Evolutionary conservation across 2,888 invertebrate genomes (phyloP), one percentile per base, ranked within the genome.

Genomic region (Brachyptera putata): DNA sequence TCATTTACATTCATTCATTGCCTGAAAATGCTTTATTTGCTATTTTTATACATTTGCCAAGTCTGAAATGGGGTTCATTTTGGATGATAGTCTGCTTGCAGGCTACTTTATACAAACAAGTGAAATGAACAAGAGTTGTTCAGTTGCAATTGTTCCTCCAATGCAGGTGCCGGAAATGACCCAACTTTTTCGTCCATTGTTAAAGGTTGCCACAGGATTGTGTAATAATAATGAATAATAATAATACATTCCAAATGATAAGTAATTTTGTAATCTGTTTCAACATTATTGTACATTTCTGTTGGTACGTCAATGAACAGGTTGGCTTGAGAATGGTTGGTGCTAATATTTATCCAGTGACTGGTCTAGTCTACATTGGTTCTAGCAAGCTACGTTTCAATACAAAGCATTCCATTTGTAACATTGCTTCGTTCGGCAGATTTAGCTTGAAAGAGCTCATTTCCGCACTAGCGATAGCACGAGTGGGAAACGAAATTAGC

Each of bases 261-360:
- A 5, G 18, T 43, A 43, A 43, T 43, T 43, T 43, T 43, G 43
- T 43, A 43, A 43, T 43, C 16, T 18, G 43, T 43, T 43, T 16
- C 21, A 43, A 18, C 43, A 21, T 43, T 43, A 21, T 43, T 43
- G 43, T 43, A 18, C 43, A 16, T 18, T 43, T 43, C 16, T 43
- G 14, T 43, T 43, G 11, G n/a, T 43, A 16, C 21, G 14, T 11
- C 21, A 16, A 16, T 11, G 11, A 5, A n/a, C n/a, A n/a, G n/a
- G 16, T 18, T 5, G 5, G 3, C 4, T 4, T 11, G 2, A 18
- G 4, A 43, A 11, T 43, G 43, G n/a, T 43, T 43, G 7, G 43
- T 16, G 43, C 43, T 16, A 43, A 14, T 16, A 43, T 43, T 18
- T 18, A 5, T 18, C 16, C 5, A 30, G n/a, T n/a, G n/a, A 37